phyloP scores from a whole-genome alignment of 2,113 vertebrate species.

The Naja naja region DNA sequence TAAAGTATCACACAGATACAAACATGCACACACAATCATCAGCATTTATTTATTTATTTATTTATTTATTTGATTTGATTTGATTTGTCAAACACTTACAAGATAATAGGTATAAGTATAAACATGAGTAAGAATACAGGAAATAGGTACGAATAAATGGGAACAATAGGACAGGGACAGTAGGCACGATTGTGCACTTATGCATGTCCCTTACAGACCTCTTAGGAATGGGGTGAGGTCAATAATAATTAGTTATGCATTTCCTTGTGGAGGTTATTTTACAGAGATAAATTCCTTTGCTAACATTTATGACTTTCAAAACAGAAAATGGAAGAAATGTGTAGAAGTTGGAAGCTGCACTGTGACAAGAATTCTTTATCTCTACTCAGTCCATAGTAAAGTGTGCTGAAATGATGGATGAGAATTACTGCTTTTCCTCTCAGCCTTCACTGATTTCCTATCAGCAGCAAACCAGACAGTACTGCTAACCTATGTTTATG shows the following conservation, averaged over 20 bases:
- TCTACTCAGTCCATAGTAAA: conserved; percentile 39
- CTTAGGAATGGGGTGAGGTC: no score
- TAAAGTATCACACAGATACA: neutral
- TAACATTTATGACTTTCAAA: conserved; percentile 29
- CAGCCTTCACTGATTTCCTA: conserved; percentile 44
- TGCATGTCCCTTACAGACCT: no score
- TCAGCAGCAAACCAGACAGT: conserved; percentile 44
- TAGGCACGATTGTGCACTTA: no score
- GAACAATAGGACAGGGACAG: no score
- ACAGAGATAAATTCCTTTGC: conserved; percentile 26
- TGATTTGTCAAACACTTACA: no score
- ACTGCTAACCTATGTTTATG: conserved; percentile 33
- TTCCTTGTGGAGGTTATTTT: conserved; percentile 20
- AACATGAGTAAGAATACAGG: no score
- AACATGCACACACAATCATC: neutral
- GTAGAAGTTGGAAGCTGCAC: conserved; percentile 52
- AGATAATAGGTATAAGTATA: no score
- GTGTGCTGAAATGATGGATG: conserved; percentile 61
- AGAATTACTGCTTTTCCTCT: conserved; percentile 48
- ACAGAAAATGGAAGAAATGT: conserved; percentile 53
- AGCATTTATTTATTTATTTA: neutral
- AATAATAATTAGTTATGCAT: neutral
- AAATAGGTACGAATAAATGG: no score
- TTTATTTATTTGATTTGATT: no score
- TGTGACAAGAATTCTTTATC: conserved; percentile 63